Conservation (phyloP, 2,888 invertebrate genomes). For the Apoda limacodes region DNA sequence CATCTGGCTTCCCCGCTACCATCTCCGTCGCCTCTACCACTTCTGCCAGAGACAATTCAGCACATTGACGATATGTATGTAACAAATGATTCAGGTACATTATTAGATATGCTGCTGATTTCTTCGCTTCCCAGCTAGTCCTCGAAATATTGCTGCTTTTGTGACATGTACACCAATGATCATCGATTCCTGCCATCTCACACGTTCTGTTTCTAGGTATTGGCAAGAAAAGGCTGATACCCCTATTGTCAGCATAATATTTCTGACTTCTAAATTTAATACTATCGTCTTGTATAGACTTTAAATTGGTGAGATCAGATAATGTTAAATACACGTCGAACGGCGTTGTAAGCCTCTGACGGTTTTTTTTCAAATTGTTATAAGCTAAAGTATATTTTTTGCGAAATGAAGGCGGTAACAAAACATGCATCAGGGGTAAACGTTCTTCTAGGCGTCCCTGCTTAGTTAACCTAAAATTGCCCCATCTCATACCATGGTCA, state of each 20-base stretch:
- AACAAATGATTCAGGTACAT: slow-evolving; percentile 74
- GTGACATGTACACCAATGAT: slow-evolving; percentile 92
- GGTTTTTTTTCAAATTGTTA: slow-evolving; percentile 74
- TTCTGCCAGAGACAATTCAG: slow-evolving; percentile 69
- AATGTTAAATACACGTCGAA: slow-evolving; percentile 88
- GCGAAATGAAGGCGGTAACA: slow-evolving; percentile 80
- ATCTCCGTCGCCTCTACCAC: slow-evolving; percentile 77
- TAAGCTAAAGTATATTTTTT: slow-evolving; percentile 71
- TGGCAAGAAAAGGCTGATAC: slow-evolving; percentile 82
- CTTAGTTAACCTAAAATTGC: slow-evolving; percentile 83
- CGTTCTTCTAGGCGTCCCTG: slow-evolving; percentile 91
- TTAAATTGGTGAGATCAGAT: slow-evolving; percentile 72
- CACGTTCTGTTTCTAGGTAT: slow-evolving; percentile 82
- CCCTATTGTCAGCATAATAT: slow-evolving; percentile 55
- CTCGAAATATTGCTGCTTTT: slow-evolving; percentile 68
- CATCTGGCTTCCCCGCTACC: slow-evolving; percentile 42
- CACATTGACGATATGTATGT: slow-evolving; percentile 73
- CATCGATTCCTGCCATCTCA: slow-evolving; percentile 78
- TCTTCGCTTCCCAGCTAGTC: slow-evolving; percentile 62
- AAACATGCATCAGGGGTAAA: slow-evolving; percentile 81
- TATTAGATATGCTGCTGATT: slow-evolving; percentile 73
- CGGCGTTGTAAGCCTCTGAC: slow-evolving; percentile 79
- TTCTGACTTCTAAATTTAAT: slow-evolving; percentile 38
- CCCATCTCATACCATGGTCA: slow-evolving; percentile 93
- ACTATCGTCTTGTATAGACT: slow-evolving; percentile 47